phyloP scores from a whole-genome alignment of 2,888 invertebrate genomes.

The Caenorhabditis auriculariae region DNA sequence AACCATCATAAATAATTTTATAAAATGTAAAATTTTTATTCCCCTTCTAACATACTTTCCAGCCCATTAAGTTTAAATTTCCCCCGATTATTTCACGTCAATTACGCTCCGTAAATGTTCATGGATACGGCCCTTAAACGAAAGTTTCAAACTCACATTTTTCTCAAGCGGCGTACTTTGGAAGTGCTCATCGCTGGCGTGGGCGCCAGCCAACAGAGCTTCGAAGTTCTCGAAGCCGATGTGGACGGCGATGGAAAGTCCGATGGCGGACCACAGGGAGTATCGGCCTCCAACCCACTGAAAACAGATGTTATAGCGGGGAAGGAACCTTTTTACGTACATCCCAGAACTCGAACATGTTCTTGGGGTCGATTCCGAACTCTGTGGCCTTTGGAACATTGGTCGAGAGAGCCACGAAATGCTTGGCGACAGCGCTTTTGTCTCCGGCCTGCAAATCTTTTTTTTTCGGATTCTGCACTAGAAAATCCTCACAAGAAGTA shows the following conservation, averaged over 20 bases:
- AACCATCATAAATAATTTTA: too few relatives aligned
- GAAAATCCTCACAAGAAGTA: not conserved
- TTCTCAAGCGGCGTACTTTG: slow-evolving; percentile 80
- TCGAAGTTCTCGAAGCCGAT: slow-evolving; percentile 92
- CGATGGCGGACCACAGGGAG: slow-evolving; percentile 98
- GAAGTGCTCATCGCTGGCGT: slow-evolving; percentile 92
- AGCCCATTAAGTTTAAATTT: too few relatives aligned
- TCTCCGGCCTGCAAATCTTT: slow-evolving; percentile 35
- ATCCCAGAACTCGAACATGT: slow-evolving; percentile 99
- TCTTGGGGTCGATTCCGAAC: slow-evolving; percentile 93
- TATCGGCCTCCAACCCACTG: slow-evolving; percentile 95
- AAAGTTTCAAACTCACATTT: slow-evolving; percentile 75
- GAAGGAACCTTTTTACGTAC: slow-evolving; percentile 63
- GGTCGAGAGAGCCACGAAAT: slow-evolving; percentile 96
- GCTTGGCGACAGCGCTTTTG: slow-evolving; percentile 77
- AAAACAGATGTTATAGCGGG: slow-evolving; percentile 10
- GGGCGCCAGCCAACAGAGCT: slow-evolving; percentile 84
- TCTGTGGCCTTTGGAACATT: slow-evolving; percentile 88
- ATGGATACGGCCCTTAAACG: too few relatives aligned
- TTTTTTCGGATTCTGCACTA: too few relatives aligned
- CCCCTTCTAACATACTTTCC: too few relatives aligned
- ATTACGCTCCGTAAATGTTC: too few relatives aligned
- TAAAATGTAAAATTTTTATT: too few relatives aligned
- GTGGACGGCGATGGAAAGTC: slow-evolving; percentile 87
- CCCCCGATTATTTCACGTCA: too few relatives aligned